Base-by-base conservation (phyloP, 2,113 vertebrate species). In the Crotalus tigris region DNA sequence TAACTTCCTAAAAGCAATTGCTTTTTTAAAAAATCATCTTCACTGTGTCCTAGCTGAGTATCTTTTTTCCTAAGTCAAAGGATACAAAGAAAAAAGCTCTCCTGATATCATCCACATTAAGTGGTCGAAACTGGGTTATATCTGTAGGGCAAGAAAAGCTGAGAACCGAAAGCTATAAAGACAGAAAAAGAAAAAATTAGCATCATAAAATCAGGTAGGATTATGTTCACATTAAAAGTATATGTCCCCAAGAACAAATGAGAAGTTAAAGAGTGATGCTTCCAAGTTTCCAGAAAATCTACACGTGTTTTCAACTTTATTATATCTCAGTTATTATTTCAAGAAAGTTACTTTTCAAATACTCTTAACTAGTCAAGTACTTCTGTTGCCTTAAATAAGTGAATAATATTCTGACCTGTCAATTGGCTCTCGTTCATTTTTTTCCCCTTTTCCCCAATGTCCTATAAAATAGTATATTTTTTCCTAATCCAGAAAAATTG, bases 11-110 rank as follows among this genome's bases (percentile, higher is more conserved):
- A 64, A 51, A 92, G 10, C 29, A 92, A 88, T 26, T 59, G 11
- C 0, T 46, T 87, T 26, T 57, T 85, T 88, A 10, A 4, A 54
- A 24, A 13, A 87, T 39, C 9, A 89, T 24, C 8, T 58, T 58
- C 88, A 12, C 59, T 54, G 5, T 49, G 23, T n/a, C 44, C 39
- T 29, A 39, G 9, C 23, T 33, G 44, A 57, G 2, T 94, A 64
- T 19, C 24, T 59, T 11, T 81, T 89, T 85, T 61, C 8, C 94
- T 57, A 23, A 29, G 89, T 12, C 64, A 89, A 98, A 98, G 98
- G 99, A 99, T 99, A 99, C 98, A 94, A 99, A 99, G 96, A 99
- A 99, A 95, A 99, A 99, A 9, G 99, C 98, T 96, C 99, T 98
- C 85, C 99, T 98, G 94, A 99, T 94, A 2, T 99, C 99, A 89